Conservation (phyloP, 2,888 invertebrate species). For the Coremacera marginata region DNA sequence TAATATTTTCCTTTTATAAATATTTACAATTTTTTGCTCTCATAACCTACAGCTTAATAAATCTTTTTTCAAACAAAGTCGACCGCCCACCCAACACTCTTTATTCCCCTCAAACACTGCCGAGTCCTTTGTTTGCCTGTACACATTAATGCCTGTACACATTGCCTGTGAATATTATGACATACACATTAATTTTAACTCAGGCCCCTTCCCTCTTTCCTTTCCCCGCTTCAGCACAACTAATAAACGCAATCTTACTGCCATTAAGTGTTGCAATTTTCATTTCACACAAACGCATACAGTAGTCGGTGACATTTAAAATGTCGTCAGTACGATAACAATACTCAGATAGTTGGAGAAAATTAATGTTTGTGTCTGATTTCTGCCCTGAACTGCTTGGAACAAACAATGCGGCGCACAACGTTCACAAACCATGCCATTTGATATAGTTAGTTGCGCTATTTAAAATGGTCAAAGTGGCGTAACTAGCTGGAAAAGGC, state of each 20-base stretch:
- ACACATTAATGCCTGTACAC: too few species aligned
- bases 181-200: neutral
- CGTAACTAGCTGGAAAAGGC: neutral
- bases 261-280: neutral
- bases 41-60: neutral
- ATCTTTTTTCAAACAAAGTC: neutral
- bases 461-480: too few species aligned
- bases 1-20: too few species aligned
- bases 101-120: neutral
- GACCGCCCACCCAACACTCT: neutral
- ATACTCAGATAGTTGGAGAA: constrained; percentile 7
- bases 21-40: too few species aligned
- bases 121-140: neutral
- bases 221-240: neutral
- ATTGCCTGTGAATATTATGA: constrained; percentile 13
- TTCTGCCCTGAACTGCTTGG: neutral
- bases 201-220: too few species aligned
- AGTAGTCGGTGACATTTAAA: constrained; percentile 13
- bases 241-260: neutral
- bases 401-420: too few species aligned
- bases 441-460: too few species aligned
- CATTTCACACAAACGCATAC: neutral
- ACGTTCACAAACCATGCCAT: too few species aligned
- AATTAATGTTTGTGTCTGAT: constrained; percentile 25
- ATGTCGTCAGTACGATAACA: constrained; percentile 17